Base-by-base conservation (phyloP, 2,888 invertebrate genomes). In the Cephus spinipes region DNA sequence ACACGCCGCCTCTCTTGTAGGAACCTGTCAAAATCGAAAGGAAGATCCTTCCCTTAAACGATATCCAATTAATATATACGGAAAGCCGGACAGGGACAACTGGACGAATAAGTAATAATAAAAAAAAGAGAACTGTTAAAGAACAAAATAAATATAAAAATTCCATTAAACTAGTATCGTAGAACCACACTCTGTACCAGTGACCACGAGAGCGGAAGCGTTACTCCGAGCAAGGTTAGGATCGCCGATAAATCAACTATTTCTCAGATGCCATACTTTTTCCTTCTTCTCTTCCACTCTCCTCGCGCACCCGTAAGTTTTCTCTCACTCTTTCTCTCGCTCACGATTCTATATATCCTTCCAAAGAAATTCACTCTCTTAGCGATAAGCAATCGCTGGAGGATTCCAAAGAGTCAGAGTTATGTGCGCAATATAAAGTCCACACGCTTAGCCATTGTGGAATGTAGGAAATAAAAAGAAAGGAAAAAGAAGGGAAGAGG, bases 401-500 rank as follows among this genome's bases (percentile, higher is more conserved):
- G 9, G 23, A 55, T 55, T 23, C 55, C 55, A 23, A 15, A 23
- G 55, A 55, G 55, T 9, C 55, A 23, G 55, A 55, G 55, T 55
- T 55, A 55, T 55, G 23, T 55, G 23, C 55, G 23, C 55, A 55
- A 55, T 55, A 55, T 55, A 55, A 55, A 55, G 55, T 55, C 40
- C 40, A 23, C 23, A 1, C 23, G 55, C 15, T 55, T 55, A 55
- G 9, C 9, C 23, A 23, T 23, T 55, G 9, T 23, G 55, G 55
- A 23, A 23, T 23, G 55, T 55, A 23, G 55, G 55, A 55, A 55
- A 55, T 55, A 55, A 23, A 23, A 40, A 40, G 75, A 35, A 80
- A 78, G 69, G 36, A 76, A 55, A 76, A 77, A 32, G 76, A 76
- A 75, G 76, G 11, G 71, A 36, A 35, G 33, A 35, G 68, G 15